Conservation (phyloP, 1,140 invertebrate genomes). For the Galendromus occidentalis region DNA sequence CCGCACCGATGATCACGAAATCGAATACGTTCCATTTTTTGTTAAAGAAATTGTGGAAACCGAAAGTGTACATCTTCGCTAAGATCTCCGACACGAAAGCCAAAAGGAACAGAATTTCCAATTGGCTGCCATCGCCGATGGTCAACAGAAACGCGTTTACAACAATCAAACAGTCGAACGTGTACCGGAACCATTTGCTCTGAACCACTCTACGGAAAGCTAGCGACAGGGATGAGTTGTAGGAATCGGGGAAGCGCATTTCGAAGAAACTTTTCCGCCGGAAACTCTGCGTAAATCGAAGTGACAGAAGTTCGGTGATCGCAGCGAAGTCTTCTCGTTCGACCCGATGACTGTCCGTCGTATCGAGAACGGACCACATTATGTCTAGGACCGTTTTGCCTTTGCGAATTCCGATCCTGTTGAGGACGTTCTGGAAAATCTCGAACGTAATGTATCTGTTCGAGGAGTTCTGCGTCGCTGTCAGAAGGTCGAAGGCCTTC, state of each 20-base stretch:
- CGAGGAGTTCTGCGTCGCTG: slow-evolving; percentile 10
- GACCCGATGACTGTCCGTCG: slow-evolving; percentile 23
- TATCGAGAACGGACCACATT: slow-evolving; percentile 30
- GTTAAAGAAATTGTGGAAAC: slow-evolving; percentile 28
- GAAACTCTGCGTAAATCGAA: background rate
- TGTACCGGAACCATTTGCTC: slow-evolving; percentile 31
- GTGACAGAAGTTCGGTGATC: slow-evolving; percentile 11
- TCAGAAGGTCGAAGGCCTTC: slow-evolving; percentile 30
- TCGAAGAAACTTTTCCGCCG: slow-evolving; percentile 26
- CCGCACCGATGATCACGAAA: slow-evolving; percentile 31
- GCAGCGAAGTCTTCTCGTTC: slow-evolving; percentile 22
- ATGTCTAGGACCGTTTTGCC: slow-evolving; percentile 25
- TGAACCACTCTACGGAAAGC: slow-evolving; percentile 26
- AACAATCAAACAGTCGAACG: slow-evolving; percentile 34
- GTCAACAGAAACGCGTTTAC: slow-evolving; percentile 34
- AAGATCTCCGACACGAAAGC: slow-evolving; percentile 33
- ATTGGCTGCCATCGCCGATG: slow-evolving; percentile 25
- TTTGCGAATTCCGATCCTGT: background rate
- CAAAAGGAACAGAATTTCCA: slow-evolving; percentile 32
- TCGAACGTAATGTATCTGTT: background rate
- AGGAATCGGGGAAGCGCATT: slow-evolving; percentile 22
- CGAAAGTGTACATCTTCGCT: slow-evolving; percentile 32
- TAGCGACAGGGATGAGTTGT: slow-evolving; percentile 26
- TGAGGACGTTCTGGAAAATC: background rate
- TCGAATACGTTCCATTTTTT: slow-evolving; percentile 36